Evolutionary conservation across 2,888 invertebrate species (phyloP).

Genomic region (Ctena decussata): DNA sequence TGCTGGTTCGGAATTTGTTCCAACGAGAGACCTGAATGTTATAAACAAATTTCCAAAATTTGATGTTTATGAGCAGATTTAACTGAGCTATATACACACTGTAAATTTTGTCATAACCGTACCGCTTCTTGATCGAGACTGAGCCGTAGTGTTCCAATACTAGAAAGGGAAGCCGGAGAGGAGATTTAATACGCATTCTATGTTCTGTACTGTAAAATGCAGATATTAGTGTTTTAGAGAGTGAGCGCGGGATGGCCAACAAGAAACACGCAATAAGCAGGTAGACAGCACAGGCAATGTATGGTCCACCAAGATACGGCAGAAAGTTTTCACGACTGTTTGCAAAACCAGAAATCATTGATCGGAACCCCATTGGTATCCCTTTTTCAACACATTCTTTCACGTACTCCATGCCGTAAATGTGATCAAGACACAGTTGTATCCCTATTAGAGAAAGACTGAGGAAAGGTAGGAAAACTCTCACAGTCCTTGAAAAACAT

Average conservation of each 20-base stretch:
- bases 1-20: conserved; percentile 13
- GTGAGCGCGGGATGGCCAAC: not conserved
- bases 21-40: not conserved
- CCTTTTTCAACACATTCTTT: not conserved
- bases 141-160: not conserved
- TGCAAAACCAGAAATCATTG: not conserved
- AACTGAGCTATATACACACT: not conserved
- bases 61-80: not conserved
- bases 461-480: not conserved
- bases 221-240: not conserved
- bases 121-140: not conserved
- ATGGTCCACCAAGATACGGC: not conserved
- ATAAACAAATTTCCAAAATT: not conserved
- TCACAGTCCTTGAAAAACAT: not conserved
- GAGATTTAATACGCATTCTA: not conserved
- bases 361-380: not conserved
- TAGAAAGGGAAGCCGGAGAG: not conserved
- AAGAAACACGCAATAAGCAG: not conserved
- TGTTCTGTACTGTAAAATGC: not conserved
- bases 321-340: not conserved
- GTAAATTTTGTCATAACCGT: not conserved
- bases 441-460: not conserved
- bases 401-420: not conserved
- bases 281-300: not conserved
- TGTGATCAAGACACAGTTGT: not conserved